Evolutionary conservation across 2,797 vertebrate genomes (phyloP).

Genomic region (Lemur catta): DNA sequence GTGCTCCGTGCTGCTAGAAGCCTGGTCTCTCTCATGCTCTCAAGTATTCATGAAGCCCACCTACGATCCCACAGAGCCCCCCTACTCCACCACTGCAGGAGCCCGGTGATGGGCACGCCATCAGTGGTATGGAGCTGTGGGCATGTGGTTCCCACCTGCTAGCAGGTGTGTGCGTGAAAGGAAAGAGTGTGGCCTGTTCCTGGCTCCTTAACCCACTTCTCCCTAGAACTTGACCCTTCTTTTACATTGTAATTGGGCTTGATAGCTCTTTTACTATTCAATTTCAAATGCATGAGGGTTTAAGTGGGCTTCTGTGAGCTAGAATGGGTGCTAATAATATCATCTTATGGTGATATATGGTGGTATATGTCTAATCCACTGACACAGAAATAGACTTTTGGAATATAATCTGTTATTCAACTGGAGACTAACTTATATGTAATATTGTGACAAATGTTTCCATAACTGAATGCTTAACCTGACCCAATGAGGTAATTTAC

Average conservation of each 20-base stretch:
- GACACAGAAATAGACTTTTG: neutral
- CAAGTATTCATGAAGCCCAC: neutral
- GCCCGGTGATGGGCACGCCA: fast-evolving
- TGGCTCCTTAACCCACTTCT: neutral
- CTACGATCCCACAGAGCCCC: neutral
- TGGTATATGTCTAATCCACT: neutral
- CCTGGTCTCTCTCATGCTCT: neutral
- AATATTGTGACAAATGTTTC: neutral
- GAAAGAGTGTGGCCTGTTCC: neutral
- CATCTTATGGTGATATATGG: neutral
- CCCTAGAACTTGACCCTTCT: neutral
- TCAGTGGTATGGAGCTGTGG: neutral
- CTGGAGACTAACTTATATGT: neutral
- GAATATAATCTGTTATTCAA: neutral
- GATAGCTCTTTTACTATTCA: neutral
- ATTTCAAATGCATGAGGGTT: neutral
- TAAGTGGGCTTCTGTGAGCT: neutral
- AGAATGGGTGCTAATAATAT: neutral
- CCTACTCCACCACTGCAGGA: too few species aligned
- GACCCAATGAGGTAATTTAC: neutral
- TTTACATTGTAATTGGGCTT: neutral
- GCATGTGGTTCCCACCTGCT: neutral
- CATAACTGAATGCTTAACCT: neutral
- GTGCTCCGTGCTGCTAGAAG: neutral
- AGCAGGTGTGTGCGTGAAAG: neutral